Evolutionary conservation across 2,888 invertebrate species (phyloP).

Genomic region (Drosophila mayaguana): DNA sequence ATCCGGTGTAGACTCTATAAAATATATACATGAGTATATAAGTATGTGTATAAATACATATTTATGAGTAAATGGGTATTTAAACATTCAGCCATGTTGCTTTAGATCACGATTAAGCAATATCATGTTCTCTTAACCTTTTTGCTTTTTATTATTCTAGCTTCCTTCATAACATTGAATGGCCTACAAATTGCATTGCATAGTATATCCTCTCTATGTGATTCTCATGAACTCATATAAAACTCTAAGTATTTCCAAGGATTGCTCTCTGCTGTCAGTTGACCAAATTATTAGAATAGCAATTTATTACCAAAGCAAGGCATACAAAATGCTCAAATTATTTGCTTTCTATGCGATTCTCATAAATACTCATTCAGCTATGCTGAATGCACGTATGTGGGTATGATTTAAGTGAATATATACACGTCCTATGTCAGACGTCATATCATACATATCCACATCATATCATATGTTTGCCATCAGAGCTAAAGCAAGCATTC

Average conservation of each 20-base stretch:
- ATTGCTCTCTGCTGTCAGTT: neutral
- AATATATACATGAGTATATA: neutral
- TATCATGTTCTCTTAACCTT: neutral
- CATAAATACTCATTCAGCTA: too few relatives aligned
- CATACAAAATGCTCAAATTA: neutral
- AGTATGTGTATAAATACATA: neutral
- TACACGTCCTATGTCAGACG: too few relatives aligned
- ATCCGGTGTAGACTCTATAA: neutral
- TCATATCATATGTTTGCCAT: neutral
- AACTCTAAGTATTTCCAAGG: neutral
- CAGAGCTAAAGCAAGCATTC: slow-evolving; percentile 2
- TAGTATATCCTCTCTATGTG: neutral
- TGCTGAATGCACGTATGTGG: too few relatives aligned
- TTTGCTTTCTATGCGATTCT: neutral
- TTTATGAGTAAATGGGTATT: neutral
- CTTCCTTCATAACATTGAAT: too few relatives aligned
- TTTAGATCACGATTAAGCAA: neutral
- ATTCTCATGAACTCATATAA: neutral
- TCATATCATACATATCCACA: neutral
- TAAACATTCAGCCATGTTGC: neutral
- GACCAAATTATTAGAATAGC: too few relatives aligned
- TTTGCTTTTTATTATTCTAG: neutral
- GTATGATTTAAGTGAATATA: too few relatives aligned
- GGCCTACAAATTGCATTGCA: neutral
- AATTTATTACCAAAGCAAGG: neutral